Base-by-base conservation (phyloP, 1,140 invertebrate genomes). In the Sycophila sp. region DNA sequence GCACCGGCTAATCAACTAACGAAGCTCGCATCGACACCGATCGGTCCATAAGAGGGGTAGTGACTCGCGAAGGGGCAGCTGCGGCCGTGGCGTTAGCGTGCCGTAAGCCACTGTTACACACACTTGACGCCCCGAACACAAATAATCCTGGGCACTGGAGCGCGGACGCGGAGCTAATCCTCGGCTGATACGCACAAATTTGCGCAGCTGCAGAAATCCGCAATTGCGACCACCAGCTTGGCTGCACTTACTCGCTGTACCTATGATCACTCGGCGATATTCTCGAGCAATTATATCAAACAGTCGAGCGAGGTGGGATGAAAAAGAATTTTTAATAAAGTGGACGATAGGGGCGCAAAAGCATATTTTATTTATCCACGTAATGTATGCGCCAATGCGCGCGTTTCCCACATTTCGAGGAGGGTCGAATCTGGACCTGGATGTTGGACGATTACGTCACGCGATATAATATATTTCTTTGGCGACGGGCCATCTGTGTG, bases 191-290 rank as follows among this genome's bases (percentile, higher is more conserved):
- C n/a, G 24, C 53, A 13, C 51, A 22, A 42, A 42, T 55, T 66
- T 55, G 36, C 49, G 22, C 63, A 65, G 62, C 32, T 51, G 62
- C 47, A 65, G 60, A 63, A 49, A 63, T 63, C 28, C 42, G 60
- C 42, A 26, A 40, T 22, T 28, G 13, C 62, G 47, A 11, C 32
- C 32, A 24, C 10, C 17, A 36, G 22, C n/a, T 24, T 17, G 4
- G 7, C 56, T 22, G 13, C 26, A 15, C 58, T 5, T 13, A n/a
- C 38, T 34, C 30, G n/a, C 47, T 53, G 13, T 28, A 11, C 28
- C 6, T 17, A 24, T 30, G 49, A 26, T 26, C 28, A 24, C 3
- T 8, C 26, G 15, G 19, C 5, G 49, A 15, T 47, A 10, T 47
- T 22, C 19, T 19, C 42, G 0, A 10, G 42, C 42, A 22, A 2